A percentile compares a stretch with the other conserved stretches of the same genome.
phyloP scores from a whole-genome alignment of 2,113 vertebrate genomes.

The Phycodurus eques region DNA sequence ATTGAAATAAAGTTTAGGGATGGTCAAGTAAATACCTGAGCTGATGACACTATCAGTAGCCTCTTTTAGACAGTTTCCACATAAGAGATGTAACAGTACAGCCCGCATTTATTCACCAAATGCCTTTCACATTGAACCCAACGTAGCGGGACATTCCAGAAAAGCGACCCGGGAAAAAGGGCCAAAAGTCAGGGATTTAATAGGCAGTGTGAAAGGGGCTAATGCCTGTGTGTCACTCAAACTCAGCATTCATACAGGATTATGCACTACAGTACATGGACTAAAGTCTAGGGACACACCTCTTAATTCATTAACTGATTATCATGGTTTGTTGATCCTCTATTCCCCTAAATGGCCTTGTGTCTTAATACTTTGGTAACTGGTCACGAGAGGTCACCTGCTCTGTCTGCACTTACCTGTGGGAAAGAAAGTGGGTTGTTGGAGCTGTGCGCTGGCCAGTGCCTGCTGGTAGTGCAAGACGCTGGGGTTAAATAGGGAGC shows the following conservation, averaged over 20 bases:
- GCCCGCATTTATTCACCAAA: not conserved
- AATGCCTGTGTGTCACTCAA: not conserved
- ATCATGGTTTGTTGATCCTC: not conserved
- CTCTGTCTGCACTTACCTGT: constrained; percentile 79
- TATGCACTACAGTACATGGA: not conserved
- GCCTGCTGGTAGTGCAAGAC: constrained; percentile 99
- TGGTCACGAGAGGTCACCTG: not conserved
- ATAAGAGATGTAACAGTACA: not conserved
- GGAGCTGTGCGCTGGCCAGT: constrained; percentile 89
- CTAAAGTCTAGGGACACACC: not conserved
- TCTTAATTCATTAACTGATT: not conserved
- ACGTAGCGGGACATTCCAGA: no score
- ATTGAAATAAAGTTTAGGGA: not conserved
- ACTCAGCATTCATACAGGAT: not conserved
- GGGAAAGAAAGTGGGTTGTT: constrained; percentile 92
- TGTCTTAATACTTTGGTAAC: not conserved
- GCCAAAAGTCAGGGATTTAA: not conserved
- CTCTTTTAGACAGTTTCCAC: not conserved
- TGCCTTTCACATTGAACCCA: no score
- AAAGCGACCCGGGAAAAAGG: not conserved
- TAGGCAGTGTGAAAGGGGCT: not conserved
- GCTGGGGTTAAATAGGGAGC: constrained; percentile 91
- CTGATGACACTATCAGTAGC: not conserved
- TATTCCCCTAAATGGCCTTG: not conserved
- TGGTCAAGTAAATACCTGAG: not conserved